Evolutionary conservation across 1,140 invertebrate genomes (phyloP).

Genomic region (Tachypleus tridentatus): DNA sequence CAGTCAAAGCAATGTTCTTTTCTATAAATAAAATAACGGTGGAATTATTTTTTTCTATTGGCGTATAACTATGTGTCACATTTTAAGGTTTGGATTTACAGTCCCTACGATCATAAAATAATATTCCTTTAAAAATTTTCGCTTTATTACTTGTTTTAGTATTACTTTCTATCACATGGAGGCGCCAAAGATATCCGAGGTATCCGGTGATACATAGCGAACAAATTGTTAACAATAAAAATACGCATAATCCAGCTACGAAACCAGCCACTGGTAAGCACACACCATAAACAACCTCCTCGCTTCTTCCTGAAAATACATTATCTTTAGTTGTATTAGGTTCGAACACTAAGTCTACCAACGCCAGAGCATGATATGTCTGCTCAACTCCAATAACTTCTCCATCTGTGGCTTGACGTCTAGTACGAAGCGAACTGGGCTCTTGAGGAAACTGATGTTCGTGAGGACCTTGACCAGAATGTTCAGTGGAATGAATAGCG

Average conservation of each 20-base stretch:
- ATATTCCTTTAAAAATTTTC: too few relatives aligned
- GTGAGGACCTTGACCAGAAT: too few relatives aligned
- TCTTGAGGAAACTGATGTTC: constrained; percentile 21
- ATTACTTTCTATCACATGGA: constrained; percentile 8
- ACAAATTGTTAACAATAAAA: constrained; percentile 11
- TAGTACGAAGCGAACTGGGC: constrained; percentile 34
- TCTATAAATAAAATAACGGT: too few relatives aligned
- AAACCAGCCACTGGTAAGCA: constrained; percentile 79
- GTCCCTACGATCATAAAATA: too few relatives aligned
- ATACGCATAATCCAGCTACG: constrained; percentile 35
- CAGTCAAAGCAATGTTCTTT: too few relatives aligned
- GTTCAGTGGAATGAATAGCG: too few relatives aligned
- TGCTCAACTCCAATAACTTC: constrained; percentile 68
- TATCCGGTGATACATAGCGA: constrained; percentile 11
- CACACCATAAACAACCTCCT: constrained; percentile 72
- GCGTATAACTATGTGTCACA: too few relatives aligned
- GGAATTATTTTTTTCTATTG: too few relatives aligned
- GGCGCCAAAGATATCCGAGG: constrained; percentile 11
- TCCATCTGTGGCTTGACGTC: constrained; percentile 44
- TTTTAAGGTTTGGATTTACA: too few relatives aligned
- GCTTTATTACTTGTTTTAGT: background rate
- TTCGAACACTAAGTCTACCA: constrained; percentile 79
- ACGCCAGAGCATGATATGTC: constrained; percentile 78
- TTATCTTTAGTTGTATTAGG: constrained; percentile 57
- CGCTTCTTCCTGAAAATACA: constrained; percentile 61